phyloP scores from a whole-genome alignment of 2,888 invertebrate species.

The Phengaris alcon region DNA sequence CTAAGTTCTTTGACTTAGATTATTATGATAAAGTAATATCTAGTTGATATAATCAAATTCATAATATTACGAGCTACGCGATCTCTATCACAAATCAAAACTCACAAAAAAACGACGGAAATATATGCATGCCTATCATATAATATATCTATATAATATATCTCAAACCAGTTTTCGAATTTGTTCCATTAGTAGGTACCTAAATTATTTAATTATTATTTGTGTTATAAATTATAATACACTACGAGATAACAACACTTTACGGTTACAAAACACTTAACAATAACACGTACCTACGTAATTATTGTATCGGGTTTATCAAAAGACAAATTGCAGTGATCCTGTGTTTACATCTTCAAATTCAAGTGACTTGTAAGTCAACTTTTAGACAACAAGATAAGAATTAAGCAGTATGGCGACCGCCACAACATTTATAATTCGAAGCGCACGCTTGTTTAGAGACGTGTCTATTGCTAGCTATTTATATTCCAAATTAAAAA shows the following conservation, averaged over 20 bases:
- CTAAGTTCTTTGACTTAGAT: not conserved
- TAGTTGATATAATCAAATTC: not conserved
- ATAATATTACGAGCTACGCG: not conserved
- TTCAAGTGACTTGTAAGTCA: slow-evolving; percentile 23
- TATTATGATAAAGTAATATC: not conserved
- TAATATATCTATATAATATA: too few species aligned
- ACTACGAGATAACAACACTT: not conserved
- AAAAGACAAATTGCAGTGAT: slow-evolving; percentile 18
- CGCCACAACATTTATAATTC: not conserved
- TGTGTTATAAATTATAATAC: not conserved
- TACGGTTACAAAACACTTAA: not conserved
- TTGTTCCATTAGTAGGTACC: not conserved
- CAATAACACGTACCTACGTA: not conserved
- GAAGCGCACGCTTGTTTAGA: slow-evolving; percentile 19
- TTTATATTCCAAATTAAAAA: not conserved
- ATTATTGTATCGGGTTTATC: not conserved
- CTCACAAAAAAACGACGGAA: not conserved
- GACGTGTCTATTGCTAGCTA: slow-evolving; percentile 16
- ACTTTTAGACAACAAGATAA: slow-evolving; percentile 11
- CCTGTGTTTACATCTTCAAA: not conserved
- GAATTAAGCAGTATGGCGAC: not conserved
- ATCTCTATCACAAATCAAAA: not conserved
- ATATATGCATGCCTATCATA: too few species aligned
- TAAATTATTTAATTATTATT: not conserved
- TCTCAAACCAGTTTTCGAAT: not conserved